A percentile compares a stretch with the other conserved stretches of the same genome.
Conservation (phyloP, 2,888 invertebrate genomes). For the Ptychoptera contaminata region DNA sequence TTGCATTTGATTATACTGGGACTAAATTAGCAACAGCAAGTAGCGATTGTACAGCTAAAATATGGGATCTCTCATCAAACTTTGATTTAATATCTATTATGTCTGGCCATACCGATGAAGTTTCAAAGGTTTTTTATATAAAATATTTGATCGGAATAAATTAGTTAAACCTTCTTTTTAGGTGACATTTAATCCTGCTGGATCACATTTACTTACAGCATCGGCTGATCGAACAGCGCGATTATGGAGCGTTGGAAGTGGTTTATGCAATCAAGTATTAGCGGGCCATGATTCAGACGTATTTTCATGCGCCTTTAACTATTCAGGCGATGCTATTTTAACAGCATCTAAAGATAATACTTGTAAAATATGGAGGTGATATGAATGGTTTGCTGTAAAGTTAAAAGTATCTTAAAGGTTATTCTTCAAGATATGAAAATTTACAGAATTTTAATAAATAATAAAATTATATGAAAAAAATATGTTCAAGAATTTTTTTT, state of each 20-base stretch:
- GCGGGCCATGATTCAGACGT: slow-evolving; percentile 65
- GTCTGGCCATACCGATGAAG: slow-evolving; percentile 50
- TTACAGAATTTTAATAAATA: too few relatives aligned
- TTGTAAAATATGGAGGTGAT: slow-evolving; percentile 63
- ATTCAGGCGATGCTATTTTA: slow-evolving; percentile 58
- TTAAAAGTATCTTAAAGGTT: too few relatives aligned
- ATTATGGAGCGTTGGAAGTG: slow-evolving; percentile 47
- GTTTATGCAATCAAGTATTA: slow-evolving; percentile 54
- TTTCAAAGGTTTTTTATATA: slow-evolving; percentile 38
- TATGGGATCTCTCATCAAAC: slow-evolving; percentile 45
- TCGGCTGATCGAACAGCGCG: slow-evolving; percentile 61
- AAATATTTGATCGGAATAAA: neutral
- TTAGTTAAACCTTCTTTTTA: slow-evolving; percentile 17
- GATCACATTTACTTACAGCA: slow-evolving; percentile 54
- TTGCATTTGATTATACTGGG: slow-evolving; percentile 60
- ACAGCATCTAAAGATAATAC: slow-evolving; percentile 75
- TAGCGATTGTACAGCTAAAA: slow-evolving; percentile 55
- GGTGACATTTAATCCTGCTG: slow-evolving; percentile 70
- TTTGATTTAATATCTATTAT: slow-evolving; percentile 41
- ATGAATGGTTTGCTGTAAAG: slow-evolving; percentile 3
- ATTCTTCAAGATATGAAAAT: too few relatives aligned
- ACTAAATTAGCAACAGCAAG: slow-evolving; percentile 56
- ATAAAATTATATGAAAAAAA: too few relatives aligned
- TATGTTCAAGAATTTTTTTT: too few relatives aligned
- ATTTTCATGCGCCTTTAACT: slow-evolving; percentile 68